phyloP scores from a whole-genome alignment of 2,888 invertebrate species.

The Andrena praecox region DNA sequence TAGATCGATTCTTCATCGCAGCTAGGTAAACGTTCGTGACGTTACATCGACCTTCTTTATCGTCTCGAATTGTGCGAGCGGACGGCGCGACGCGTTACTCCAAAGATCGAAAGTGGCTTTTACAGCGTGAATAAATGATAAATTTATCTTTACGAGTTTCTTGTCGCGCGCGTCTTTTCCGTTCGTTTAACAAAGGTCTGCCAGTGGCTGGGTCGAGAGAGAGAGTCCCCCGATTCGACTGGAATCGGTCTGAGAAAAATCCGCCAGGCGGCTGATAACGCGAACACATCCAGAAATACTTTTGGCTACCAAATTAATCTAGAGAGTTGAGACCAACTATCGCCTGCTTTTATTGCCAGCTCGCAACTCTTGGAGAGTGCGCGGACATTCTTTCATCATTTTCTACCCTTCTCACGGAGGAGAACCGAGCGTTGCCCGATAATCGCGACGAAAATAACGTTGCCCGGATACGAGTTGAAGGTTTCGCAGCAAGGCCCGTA shows the following conservation, averaged over 20 bases:
- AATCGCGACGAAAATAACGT: conserved; percentile 10
- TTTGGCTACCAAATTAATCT: neutral
- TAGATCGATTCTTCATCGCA: neutral
- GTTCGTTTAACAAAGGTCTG: neutral
- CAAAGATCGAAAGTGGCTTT: conserved; percentile 22
- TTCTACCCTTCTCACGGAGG: neutral
- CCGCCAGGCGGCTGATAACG: neutral
- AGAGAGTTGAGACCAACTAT: neutral
- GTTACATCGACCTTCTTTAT: conserved; percentile 21
- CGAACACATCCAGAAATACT: neutral
- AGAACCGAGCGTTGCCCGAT: neutral
- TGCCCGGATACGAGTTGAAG: neutral
- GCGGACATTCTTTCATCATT: neutral
- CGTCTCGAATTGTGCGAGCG: conserved; percentile 4
- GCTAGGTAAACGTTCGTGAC: conserved; percentile 9
- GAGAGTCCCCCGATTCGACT: neutral
- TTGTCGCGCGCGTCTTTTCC: neutral
- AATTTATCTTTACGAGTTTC: conserved; percentile 3
- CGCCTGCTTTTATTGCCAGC: neutral
- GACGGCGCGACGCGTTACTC: conserved; percentile 14
- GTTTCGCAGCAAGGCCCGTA: neutral
- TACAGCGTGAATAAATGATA: neutral
- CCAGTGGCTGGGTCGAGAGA: neutral
- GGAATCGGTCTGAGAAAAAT: neutral
- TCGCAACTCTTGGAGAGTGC: neutral